These are phyloP conservation scores for Arothron firmamentum DNA, from an alignment of 2,113 vertebrate genomes.

Conservation along the genomic window DNA sequence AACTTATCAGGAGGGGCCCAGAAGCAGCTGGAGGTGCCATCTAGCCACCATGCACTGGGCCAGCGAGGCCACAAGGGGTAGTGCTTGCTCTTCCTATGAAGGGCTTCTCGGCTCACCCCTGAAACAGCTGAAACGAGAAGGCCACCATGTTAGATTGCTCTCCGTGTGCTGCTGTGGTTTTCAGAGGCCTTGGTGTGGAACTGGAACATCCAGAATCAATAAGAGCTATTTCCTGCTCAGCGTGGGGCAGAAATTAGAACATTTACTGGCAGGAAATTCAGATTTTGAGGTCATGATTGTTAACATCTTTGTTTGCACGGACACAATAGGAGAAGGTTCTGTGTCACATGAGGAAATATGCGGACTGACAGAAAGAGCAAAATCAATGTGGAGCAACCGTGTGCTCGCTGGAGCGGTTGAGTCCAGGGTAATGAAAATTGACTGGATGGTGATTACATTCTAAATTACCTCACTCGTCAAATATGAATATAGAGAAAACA, in stretches of 20 bases:
- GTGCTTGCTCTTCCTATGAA: constrained; percentile 68
- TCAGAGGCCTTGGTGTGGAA: constrained; percentile 36
- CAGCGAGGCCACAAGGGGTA: constrained; percentile 71
- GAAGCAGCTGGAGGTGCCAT: constrained; percentile 69
- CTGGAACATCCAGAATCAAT: constrained; percentile 51
- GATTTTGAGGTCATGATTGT: constrained; percentile 36
- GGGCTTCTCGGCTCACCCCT: background rate
- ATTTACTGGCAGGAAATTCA: constrained; percentile 27
- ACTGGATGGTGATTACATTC: constrained; percentile 48
- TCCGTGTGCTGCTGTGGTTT: constrained; percentile 10
- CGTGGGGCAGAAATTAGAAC: constrained; percentile 27
- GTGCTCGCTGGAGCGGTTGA: constrained; percentile 51
- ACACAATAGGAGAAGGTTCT: constrained; percentile 18
- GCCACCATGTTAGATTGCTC: constrained; percentile 58
- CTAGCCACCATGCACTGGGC: constrained; percentile 56
- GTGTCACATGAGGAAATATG: constrained; percentile 43
- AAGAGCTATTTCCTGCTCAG: constrained; percentile 48
- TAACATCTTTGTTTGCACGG: constrained; percentile 41
- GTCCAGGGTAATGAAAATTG: constrained; percentile 60
- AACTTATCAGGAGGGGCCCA: constrained; percentile 74
- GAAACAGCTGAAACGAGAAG: constrained; percentile 47
- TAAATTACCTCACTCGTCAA: constrained; percentile 40
- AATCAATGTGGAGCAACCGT: constrained; percentile 64
- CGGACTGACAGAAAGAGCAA: constrained; percentile 40
- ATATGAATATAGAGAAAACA: constrained; percentile 41